These are phyloP conservation scores for Eriosoma lanigerum DNA, from an alignment of 1,140 invertebrate species.

Conservation along the genomic window DNA sequence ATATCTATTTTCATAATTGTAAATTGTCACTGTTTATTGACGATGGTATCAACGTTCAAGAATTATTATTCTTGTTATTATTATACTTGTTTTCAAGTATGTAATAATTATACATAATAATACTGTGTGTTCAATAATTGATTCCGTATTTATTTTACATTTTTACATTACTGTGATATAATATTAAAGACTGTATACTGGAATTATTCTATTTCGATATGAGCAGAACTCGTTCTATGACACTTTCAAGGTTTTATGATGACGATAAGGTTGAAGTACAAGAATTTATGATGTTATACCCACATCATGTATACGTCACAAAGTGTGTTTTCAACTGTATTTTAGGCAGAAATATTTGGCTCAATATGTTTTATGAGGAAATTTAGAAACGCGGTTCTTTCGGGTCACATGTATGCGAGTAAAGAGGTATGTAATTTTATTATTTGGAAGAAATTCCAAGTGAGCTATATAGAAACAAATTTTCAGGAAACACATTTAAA, in stretches of 20 bases:
- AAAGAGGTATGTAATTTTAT: too few relatives aligned
- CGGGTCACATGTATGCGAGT: neutral
- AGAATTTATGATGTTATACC: slow-evolving; percentile 1
- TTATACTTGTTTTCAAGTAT: too few relatives aligned
- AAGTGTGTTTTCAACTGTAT: neutral
- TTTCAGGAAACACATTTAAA: too few relatives aligned
- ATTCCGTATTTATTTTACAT: neutral
- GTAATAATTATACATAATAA: neutral
- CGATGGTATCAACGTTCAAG: too few relatives aligned
- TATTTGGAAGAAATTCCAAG: too few relatives aligned
- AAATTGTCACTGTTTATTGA: too few relatives aligned
- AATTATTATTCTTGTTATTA: too few relatives aligned
- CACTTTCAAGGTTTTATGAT: neutral
- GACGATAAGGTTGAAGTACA: neutral
- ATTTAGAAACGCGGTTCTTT: neutral
- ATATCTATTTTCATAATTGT: too few relatives aligned
- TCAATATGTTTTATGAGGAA: neutral
- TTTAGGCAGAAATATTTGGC: neutral
- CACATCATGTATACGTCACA: neutral
- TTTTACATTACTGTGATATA: neutral
- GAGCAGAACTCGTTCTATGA: neutral
- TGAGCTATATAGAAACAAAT: too few relatives aligned
- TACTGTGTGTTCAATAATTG: too few relatives aligned
- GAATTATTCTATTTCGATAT: slow-evolving; percentile 13
- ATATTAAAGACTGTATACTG: neutral